Evolutionary conservation across 2,113 vertebrate species (phyloP), one percentile per base, ranked within the genome.

Genomic region (Thunnus thynnus): DNA sequence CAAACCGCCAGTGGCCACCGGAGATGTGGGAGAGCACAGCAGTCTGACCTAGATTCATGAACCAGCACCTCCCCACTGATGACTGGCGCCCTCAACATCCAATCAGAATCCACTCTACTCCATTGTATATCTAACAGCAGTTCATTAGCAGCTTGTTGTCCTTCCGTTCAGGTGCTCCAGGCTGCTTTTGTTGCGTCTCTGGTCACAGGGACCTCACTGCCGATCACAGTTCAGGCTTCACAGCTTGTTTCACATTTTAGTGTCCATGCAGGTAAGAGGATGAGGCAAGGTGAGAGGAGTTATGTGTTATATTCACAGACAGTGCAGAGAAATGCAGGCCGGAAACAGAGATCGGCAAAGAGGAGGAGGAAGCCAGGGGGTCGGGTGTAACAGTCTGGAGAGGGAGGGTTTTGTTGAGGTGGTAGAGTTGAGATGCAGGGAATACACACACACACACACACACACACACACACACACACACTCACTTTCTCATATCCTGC

Each of bases 31-130:
- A 67, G 78, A 69, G 80, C 77, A 66, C 78, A 84, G 78, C 67
- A 76, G 83, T 87, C 80, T 92, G 91, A 93, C 91, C 92, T 88
- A 91, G 72, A 93, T 92, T 89, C 55, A 76, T 30, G 32, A 64
- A 60, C 41, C 27, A 5, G 56, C n/a, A 51, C 65, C 60, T 63
- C 78, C 67, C 58, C 27, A 1, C 62, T n/a, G 69, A 81, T 51
- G 77, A 92, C 60, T 86, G 87, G 76, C 69, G 18, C 60, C 72
- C 58, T 75, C 54, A 46, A 55, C 47, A 16, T 82, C 91, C 89
- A 90, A 90, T 91, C 87, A 78, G 47, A 16, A 81, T 62, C 55
- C 68, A 11, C 63, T 73, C 13, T 27, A 13, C 16, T 55, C 62
- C 64, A 18, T 63, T 1, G 3, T 61, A 36, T 20, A 9, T 80